Evolutionary conservation across 2,888 invertebrate genomes (phyloP), one percentile per base, ranked within the genome.

Genomic region (Euphydryas editha): DNA sequence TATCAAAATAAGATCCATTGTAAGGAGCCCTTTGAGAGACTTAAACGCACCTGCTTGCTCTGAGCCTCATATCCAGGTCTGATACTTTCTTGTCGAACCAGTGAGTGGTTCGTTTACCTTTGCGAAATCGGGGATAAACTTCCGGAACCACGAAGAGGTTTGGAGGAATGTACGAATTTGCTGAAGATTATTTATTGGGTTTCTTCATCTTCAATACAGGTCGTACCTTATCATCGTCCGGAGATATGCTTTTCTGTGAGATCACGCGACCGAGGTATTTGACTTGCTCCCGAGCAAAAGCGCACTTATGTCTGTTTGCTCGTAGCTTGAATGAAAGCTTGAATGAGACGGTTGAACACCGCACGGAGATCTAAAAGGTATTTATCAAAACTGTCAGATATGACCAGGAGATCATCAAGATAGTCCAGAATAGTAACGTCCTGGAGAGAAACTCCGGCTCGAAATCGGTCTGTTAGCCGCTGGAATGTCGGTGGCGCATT

Each of bases 11-110:
- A n/a, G n/a, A n/a, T n/a, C n/a, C n/a, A n/a, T n/a, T n/a, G n/a
- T n/a, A n/a, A n/a, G n/a, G n/a, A n/a, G n/a, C n/a, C 10, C 10
- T 47, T 65, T 65, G 72, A 74, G 15, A 17, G n/a, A 13, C 17
- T 54, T 13, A 30, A 54, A 54, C n/a, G 30, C 54, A 30, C 30
- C 30, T 54, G 54, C 30, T 20, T 54, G n/a, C 17, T 15, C 20
- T 10, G 11, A 0, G 3, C n/a, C 30, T 10, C 30, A 54, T 7
- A 8, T 8, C 54, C 54, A 36, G n/a, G 2, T 15, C 30, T 11
- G n/a, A 39, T 39, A 11, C 39, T 39, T 39, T 39, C 13, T 39
- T 3, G 20, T 47, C 7, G 17, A 13, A 18, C 15, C 18, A 2
- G 47, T 47, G 7, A 17, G 11, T 7, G 47, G 47, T 17, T 13